Conservation (phyloP, 2,113 vertebrate species). For the Mesocricetus auratus region DNA sequence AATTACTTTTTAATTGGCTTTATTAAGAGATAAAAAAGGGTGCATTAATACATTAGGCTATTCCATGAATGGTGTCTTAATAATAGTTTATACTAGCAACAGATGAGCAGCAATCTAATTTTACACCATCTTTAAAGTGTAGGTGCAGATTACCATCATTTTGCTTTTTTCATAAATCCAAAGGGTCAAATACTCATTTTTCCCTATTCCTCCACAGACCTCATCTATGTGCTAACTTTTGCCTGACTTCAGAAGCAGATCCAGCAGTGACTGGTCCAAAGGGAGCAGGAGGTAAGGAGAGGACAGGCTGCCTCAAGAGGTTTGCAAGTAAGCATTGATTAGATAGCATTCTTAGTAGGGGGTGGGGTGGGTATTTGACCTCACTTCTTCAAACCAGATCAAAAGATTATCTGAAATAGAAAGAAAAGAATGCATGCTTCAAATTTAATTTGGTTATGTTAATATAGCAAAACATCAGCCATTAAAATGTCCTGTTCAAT, state of each 20-base stretch:
- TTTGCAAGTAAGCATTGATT: constrained; percentile 65
- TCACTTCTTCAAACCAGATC: constrained; percentile 67
- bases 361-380: not conserved
- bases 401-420: constrained; percentile 68
- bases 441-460: constrained; percentile 53
- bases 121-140: constrained; percentile 67
- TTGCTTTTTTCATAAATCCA: not conserved
- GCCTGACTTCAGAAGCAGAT: not conserved
- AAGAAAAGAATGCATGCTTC: constrained; percentile 49
- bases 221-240: not conserved
- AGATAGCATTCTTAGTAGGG: constrained; percentile 49
- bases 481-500: constrained; percentile 47
- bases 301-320: constrained; percentile 33
- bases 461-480: constrained; percentile 59
- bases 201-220: not conserved
- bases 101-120: not conserved
- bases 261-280: not conserved
- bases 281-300: constrained; percentile 25
- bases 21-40: no score
- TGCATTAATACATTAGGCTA: constrained; percentile 46
- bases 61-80: constrained; percentile 68
- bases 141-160: constrained; percentile 53
- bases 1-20: no score
- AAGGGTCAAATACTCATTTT: constrained; percentile 21
- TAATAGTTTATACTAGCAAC: constrained; percentile 55